Base-by-base conservation (phyloP, 2,797 vertebrate species). In the Sebastes steindachneri region DNA sequence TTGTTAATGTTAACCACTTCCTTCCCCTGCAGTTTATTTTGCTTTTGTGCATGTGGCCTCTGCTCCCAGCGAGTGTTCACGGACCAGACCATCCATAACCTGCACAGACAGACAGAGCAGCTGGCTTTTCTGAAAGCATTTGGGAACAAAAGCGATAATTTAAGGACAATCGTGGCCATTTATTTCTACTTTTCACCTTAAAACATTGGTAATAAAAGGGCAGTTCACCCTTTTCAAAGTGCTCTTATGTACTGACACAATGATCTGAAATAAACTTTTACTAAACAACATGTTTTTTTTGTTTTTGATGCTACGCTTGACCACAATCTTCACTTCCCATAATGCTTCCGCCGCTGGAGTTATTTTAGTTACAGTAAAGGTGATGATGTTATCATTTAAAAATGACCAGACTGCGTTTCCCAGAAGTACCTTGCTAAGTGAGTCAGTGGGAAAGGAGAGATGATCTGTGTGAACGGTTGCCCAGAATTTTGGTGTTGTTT, bases 11-110 rank as follows among this genome's bases (percentile, higher is more conserved):
- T 95, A 96, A 95, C 96, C 96, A 96, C 96, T 97, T 98, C 97
- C 97, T 97, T 95, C 95, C 94, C 93, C 90, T 92, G 90, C 89
- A 94, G 96, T 98, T 98, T 98, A 96, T 98, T 98, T 98, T 97
- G 96, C 96, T 98, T 98, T 96, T 96, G 96, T 97, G 95, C 94
- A 95, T 96, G 91, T 93, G 93, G 95, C 96, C 97, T 97, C 95
- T 94, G 95, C 95, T 96, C 96, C 96, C 94, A 92, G 86, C 84
- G 90, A 93, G 93, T 86, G 90, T 90, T 95, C 80, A 72, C 90
- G 94, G 93, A 96, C 92, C 93, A 95, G 93, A 94, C 92, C 89
- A 95, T 95, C 93, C 90, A 92, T 95, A 90, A 97, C 95, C 91
- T 93, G 92, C 90, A 28, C 80, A 84, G 83, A 69, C 86, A 80